Evolutionary conservation across 2,888 invertebrate species (phyloP), one percentile per base, ranked within the genome.

Genomic region (Allacma fusca): DNA sequence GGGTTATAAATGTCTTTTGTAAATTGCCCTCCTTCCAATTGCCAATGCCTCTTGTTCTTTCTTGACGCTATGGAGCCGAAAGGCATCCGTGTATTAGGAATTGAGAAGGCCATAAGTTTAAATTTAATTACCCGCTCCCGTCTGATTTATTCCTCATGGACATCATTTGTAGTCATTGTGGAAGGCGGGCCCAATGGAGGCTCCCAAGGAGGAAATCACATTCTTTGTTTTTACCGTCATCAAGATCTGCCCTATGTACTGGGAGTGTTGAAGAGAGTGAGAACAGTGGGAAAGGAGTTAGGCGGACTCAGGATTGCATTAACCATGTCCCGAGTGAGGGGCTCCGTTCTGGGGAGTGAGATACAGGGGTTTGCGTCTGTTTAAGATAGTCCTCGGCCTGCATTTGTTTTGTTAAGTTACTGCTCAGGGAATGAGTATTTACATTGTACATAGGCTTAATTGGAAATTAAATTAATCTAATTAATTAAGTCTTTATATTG

Each of bases 51-150:
- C 50, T 16, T n/a, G 2, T n/a, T 2, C n/a, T 50, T 50, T 50
- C 50, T 65, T 62, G 1, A 7, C 65, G 59, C 24, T 28, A 21
- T 21, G 29, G 43, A 59, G 19, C 34, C 62, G 13, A 26, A 34
- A 40, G 73, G 62, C 62, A 64, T 62, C 40, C 21, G 24, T 40
- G 73, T 40, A 64, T 67, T 67, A 59, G 67, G 72, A 75, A 64
- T 77, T 74, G 72, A 78, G 76, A 76, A 78, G 70, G 67, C 76
- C 76, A 78, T 75, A 75, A 75, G 75, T 78, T 76, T 57, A 70
- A 80, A 76, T 78, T 78, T 78, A 80, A 78, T 80, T 80, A 80
- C 71, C 74, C 67, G 69, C 59, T 68, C 67, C 72, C 75, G 72
- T 75, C 68, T 76, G 76, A 76, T 76, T 76, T 76, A 69, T 70